Evolutionary conservation across 2,888 invertebrate genomes (phyloP), one percentile per base, ranked within the genome.

Genomic region (Hyposoter dolosus): DNA sequence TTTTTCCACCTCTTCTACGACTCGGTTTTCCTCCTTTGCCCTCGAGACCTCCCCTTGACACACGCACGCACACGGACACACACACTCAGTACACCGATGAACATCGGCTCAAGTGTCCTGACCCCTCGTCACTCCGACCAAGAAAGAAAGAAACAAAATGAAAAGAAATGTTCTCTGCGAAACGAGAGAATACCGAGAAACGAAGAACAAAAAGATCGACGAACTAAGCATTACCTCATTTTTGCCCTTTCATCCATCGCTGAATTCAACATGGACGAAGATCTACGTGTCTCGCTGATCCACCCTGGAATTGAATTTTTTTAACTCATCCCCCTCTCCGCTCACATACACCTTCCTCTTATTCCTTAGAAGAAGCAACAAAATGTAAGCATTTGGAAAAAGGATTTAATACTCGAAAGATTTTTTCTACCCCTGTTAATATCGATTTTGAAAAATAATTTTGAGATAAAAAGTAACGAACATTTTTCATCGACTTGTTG

Each of bases 21-120:
- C 45, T 69, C 69, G 47, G 45, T 63, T 72, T 47, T 47, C 56
- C 19, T 60, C 47, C 75, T 60, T 60, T 45, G 65, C 47, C 63
- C 69, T 71, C 68, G 68, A n/a, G 32, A 53, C 50, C 47, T 40
- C 63, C 65, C 47, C 68, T 43, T 7, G 32, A 53, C 50, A 23
- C 23, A 23, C n/a, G 19, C 63, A 65, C 45, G 28, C 28, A 10
- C 28, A 28, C 63, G 5, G 3, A 50, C 76, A 66, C 76, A 66
- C 9, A 28, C 77, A 5, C 66, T 50, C 68, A 40, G 17, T 66
- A 68, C 35, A 23, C 74, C 65, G 47, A 50, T 50, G 66, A 80
- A 45, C 83, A 85, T 72, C 53, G 76, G 56, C 79, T 83, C 79
- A 76, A 85, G 85, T 72, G 83, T 80, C 83, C 71, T 45, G 74